Evolutionary conservation across 2,113 vertebrate species (phyloP).

Genomic region (Corvus hawaiiensis): DNA sequence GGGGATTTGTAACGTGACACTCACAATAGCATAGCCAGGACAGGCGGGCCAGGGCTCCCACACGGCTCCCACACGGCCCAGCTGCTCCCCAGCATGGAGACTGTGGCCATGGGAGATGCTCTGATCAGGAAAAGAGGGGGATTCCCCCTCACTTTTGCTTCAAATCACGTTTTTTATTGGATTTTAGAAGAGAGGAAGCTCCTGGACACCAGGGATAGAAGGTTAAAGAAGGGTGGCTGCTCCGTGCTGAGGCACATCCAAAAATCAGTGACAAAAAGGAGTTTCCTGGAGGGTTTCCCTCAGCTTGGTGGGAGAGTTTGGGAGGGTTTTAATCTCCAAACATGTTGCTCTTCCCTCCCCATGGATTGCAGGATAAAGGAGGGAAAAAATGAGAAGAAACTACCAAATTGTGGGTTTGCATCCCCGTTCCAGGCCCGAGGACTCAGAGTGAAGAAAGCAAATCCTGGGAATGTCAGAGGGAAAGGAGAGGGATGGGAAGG

Average conservation of each 20-base stretch:
- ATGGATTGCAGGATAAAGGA: accelerated
- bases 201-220: background rate
- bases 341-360: accelerated
- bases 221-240: accelerated
- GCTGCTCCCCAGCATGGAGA: slow-evolving; percentile 22
- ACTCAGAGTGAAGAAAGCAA: background rate
- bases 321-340: background rate
- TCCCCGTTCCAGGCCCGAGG: background rate
- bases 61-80: slow-evolving; percentile 49
- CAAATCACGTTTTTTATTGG: background rate
- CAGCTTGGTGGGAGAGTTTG: background rate
- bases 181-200: background rate
- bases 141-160: background rate
- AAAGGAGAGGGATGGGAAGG: background rate
- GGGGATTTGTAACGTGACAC: slow-evolving; percentile 76
- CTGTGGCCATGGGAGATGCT: background rate
- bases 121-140: accelerated
- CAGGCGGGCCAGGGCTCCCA: slow-evolving; percentile 32
- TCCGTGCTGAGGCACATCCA: accelerated
- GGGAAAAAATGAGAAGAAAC: background rate
- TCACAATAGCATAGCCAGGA: slow-evolving; percentile 75
- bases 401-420: background rate
- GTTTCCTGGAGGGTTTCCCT: background rate
- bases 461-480: background rate
- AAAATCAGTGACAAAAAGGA: background rate